Evolutionary conservation across 1,140 invertebrate genomes (phyloP).

Genomic region (Papilio helenus): DNA sequence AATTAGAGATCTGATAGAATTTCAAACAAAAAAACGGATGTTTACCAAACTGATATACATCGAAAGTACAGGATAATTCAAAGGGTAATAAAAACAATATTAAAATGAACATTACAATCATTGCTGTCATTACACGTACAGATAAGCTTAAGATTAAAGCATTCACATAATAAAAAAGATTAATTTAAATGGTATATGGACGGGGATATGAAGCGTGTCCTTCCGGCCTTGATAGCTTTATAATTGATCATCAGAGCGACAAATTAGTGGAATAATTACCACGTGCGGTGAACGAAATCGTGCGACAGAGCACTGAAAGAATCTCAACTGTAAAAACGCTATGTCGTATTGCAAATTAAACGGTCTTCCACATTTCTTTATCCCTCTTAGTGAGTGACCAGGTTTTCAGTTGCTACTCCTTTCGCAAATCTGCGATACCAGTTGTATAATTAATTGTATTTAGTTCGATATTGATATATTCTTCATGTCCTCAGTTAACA

Average conservation of each 20-base stretch:
- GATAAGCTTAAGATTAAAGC: background rate
- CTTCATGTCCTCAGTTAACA: no score
- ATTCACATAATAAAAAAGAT: constrained; percentile 1
- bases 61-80: background rate
- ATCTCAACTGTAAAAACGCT: no score
- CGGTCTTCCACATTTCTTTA: no score
- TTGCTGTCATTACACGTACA: constrained; percentile 11
- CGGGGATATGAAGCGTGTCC: background rate
- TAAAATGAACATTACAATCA: background rate
- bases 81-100: background rate
- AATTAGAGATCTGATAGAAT: no score
- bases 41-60: background rate
- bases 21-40: background rate
- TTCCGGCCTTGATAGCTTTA: constrained; percentile 10
- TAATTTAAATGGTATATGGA: background rate
- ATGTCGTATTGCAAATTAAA: no score
- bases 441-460: no score
- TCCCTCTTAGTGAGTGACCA: no score
- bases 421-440: no score
- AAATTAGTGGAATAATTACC: constrained; percentile 6
- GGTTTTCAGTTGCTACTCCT: no score
- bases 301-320: no score
- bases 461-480: no score
- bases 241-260: constrained; percentile 10
- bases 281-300: background rate